Evolutionary conservation across 2,797 vertebrate species (phyloP).

Genomic region (Ara ararauna): DNA sequence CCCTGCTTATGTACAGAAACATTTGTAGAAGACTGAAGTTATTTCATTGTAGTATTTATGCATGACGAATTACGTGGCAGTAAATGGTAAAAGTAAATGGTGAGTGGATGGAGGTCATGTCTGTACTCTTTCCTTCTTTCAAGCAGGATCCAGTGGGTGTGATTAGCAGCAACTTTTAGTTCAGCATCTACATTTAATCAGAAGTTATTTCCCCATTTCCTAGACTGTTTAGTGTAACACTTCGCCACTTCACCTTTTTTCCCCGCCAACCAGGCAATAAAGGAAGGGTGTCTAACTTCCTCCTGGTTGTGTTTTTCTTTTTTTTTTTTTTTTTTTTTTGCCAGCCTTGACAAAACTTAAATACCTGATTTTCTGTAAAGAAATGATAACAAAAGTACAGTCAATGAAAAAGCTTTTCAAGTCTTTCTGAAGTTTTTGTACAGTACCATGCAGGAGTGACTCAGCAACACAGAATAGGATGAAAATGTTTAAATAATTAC

Average conservation of each 20-base stretch:
- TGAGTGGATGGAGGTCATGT: background rate
- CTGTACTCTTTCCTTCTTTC: conserved; percentile 38
- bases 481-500: background rate
- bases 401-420: background rate
- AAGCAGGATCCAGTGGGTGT: conserved; percentile 31
- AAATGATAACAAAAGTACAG: background rate
- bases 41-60: conserved; percentile 32
- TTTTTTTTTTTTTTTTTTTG: background rate
- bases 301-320: background rate
- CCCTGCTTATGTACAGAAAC: conserved; percentile 37
- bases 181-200: conserved; percentile 77
- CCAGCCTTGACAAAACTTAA: conserved; percentile 34
- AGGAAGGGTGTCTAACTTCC: conserved; percentile 34
- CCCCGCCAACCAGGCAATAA: conserved; percentile 25
- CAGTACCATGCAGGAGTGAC: background rate
- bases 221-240: conserved; percentile 64
- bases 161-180: conserved; percentile 66
- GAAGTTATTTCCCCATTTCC: conserved; percentile 69
- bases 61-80: background rate
- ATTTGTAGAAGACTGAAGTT: conserved; percentile 42
- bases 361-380: conserved; percentile 58
- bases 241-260: conserved; percentile 61
- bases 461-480: background rate
- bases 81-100: background rate
- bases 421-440: background rate